A percentile compares a stretch with the other conserved stretches of the same genome.
Conservation (phyloP, 2,113 vertebrate genomes). For the Apeltes quadracus region DNA sequence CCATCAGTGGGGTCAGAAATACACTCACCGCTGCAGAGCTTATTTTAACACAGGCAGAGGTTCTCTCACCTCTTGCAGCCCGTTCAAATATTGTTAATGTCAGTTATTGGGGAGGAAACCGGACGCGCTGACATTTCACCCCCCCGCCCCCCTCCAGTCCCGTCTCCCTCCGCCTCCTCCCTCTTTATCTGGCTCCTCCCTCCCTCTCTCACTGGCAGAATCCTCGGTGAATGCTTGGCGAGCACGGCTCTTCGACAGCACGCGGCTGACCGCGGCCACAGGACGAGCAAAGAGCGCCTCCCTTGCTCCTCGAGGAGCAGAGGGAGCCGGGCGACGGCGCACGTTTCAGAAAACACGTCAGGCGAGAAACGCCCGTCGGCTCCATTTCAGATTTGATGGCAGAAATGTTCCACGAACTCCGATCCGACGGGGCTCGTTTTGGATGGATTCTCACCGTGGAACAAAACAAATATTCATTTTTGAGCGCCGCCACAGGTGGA, state of each 20-base stretch:
- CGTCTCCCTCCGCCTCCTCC: too few species aligned
- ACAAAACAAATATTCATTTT: neutral
- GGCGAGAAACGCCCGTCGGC: neutral
- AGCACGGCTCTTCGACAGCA: conserved; percentile 33
- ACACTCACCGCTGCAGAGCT: neutral
- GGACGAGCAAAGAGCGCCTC: neutral
- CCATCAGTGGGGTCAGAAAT: neutral
- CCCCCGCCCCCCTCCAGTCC: too few species aligned
- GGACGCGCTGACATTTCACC: too few species aligned
- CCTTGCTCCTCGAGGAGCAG: neutral
- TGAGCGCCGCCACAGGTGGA: neutral
- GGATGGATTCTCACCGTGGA: neutral
- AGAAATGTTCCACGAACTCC: conserved; percentile 1
- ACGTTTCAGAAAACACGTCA: neutral
- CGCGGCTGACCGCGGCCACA: conserved; percentile 27
- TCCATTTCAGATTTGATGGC: neutral
- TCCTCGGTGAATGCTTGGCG: conserved; percentile 29
- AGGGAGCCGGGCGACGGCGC: neutral
- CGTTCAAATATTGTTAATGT: neutral
- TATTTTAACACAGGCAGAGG: neutral
- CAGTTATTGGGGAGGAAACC: too few species aligned
- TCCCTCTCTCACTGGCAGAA: conserved; percentile 25
- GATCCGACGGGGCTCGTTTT: neutral
- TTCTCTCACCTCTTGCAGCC: neutral
- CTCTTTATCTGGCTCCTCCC: conserved; percentile 35